Evolutionary conservation across 2,113 vertebrate genomes (phyloP).

Genomic region (Campylomormyrus numenius): DNA sequence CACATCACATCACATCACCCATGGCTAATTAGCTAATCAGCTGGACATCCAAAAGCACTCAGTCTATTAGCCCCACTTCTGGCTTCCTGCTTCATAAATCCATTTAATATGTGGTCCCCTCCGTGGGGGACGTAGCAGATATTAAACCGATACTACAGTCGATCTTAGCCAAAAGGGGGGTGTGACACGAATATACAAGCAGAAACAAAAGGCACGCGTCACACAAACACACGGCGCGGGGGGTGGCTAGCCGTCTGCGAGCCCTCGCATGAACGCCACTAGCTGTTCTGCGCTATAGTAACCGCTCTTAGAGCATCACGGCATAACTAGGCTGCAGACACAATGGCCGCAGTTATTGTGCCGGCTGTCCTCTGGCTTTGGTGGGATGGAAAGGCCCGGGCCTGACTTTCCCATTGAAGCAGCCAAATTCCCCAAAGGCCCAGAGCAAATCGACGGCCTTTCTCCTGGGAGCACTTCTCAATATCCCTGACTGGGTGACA

Average conservation of each 20-base stretch:
- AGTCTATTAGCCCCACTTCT: no score
- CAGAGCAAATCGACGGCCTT: neutral
- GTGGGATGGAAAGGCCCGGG: neutral
- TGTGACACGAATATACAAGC: neutral
- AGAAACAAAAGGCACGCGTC: neutral
- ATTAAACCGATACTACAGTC: no score
- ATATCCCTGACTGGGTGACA: neutral
- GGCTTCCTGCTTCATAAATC: no score
- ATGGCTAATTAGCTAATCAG: no score
- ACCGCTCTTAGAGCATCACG: neutral
- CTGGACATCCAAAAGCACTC: no score
- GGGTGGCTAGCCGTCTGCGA: no score
- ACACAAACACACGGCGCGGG: neutral
- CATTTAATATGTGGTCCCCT: no score
- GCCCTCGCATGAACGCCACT: neutral
- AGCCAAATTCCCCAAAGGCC: neutral
- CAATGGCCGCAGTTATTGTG: neutral
- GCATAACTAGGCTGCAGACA: neutral
- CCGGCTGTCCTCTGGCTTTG: neutral
- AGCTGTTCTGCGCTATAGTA: neutral
- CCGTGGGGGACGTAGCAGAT: no score
- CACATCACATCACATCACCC: no score
- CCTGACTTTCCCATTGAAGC: conserved; percentile 9
- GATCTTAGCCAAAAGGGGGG: no score
- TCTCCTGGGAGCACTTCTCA: neutral